Percentiles rank a stretch among this genome's conserved stretches.
These are phyloP conservation scores for Hippasteria phrygiana DNA, from an alignment of 53 echinoderm and acorn worm species.

Conservation along the genomic window DNA sequence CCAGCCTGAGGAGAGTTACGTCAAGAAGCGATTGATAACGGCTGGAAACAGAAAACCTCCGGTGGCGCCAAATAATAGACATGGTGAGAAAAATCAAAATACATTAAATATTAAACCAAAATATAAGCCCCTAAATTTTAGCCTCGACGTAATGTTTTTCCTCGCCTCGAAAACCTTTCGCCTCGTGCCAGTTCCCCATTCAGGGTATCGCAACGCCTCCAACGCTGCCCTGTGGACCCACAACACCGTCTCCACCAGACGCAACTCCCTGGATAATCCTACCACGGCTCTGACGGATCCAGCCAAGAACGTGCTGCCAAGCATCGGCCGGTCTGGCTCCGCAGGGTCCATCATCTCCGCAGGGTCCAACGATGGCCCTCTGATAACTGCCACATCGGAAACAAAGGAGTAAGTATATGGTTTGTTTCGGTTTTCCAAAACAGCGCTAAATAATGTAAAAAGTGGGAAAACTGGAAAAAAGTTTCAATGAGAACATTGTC, in stretches of 20 bases:
- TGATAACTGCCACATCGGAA: constrained; percentile 37
- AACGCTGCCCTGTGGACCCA: constrained; percentile 76
- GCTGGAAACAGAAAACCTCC: constrained; percentile 73
- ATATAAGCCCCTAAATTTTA: too few relatives aligned
- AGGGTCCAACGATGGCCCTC: constrained; percentile 43
- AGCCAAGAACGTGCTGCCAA: constrained; percentile 28
- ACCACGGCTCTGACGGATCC: constrained; percentile 16
- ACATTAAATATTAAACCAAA: too few relatives aligned
- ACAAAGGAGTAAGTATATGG: constrained; percentile 65
- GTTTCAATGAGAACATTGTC: too few relatives aligned
- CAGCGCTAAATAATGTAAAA: too few relatives aligned
- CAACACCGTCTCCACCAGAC: constrained; percentile 6
- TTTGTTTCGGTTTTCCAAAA: too few relatives aligned
- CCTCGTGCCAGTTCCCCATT: constrained; percentile 34
- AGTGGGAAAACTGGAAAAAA: too few relatives aligned
- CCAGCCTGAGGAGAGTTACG: constrained; percentile 89
- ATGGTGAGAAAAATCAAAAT: constrained; percentile 46
- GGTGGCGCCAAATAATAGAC: constrained; percentile 76
- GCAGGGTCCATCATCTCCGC: constrained; percentile 74
- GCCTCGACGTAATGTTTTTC: neutral
- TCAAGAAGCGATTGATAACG: constrained; percentile 60
- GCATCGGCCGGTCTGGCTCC: constrained; percentile 66
- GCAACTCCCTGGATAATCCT: constrained; percentile 62
- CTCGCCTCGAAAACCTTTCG: neutral
- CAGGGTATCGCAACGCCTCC: constrained; percentile 83